Conservation (phyloP, 2,797 vertebrate species). For the Phrynocephalus vlangalii region DNA sequence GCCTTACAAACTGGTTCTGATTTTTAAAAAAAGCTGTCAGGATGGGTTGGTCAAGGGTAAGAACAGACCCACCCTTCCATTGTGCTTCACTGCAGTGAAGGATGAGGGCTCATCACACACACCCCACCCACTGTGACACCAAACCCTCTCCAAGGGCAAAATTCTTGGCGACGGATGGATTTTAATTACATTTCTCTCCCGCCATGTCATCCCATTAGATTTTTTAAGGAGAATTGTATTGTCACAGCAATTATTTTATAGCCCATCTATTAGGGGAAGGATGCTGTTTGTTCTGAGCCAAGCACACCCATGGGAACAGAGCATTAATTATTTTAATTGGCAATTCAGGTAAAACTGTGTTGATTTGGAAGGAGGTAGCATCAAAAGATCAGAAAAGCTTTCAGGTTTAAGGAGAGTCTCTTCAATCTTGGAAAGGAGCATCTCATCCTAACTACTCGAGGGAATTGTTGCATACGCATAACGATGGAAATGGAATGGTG, state of each 20-base stretch:
- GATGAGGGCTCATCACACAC: neutral
- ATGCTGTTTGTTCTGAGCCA: neutral
- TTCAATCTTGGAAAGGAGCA: neutral
- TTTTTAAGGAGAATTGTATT: neutral
- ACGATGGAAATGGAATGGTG: neutral
- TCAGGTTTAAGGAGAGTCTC: neutral
- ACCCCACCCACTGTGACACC: neutral
- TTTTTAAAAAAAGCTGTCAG: neutral
- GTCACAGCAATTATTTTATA: neutral
- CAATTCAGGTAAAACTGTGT: neutral
- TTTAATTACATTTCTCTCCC: neutral
- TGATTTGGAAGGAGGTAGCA: neutral
- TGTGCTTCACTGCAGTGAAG: neutral
- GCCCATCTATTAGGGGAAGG: neutral
- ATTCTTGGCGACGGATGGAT: neutral
- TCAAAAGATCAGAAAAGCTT: neutral
- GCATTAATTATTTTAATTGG: slow-evolving; percentile 12
- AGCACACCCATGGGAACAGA: neutral
- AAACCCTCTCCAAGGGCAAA: neutral
- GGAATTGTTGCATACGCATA: neutral
- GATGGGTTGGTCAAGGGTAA: too few relatives aligned
- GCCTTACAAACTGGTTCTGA: neutral
- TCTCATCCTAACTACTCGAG: neutral
- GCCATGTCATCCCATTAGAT: neutral
- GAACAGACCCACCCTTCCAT: neutral